Base-by-base conservation (phyloP, 2,113 vertebrate genomes). In the Alaudala cheleensis region DNA sequence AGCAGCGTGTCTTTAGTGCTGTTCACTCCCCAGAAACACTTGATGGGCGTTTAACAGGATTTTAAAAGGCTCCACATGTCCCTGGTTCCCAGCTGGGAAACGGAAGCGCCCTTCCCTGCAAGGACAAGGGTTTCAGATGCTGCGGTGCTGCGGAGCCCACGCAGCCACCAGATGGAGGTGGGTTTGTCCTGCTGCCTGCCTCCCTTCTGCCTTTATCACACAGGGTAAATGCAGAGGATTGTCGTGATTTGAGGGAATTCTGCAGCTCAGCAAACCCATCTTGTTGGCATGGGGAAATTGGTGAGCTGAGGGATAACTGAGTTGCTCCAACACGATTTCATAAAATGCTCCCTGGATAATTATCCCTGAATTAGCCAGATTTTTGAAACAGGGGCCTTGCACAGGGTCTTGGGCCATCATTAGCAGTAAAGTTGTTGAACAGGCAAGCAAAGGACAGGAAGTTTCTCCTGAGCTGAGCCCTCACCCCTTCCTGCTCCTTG, bases 1-100 rank as follows among this genome's bases (percentile, higher is more conserved):
- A 81, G 33, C 71, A 86, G 25, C 33, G 10, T 39, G 47, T 71
- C 60, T 77, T 86, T 74, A 70, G 40, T 49, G 72, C 86, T 95
- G 51, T 65, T 94, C 72, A 4, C 80, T 86, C 67, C 29, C 76
- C 76, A 91, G 81, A 86, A 91, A 78, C 17, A 62, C 82, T n/a
- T 88, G 88, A 84, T 84, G 91, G 86, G 67, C n/a, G 0, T 82
- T 86, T 56, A 88, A 90, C 56, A 77, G 86, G 90, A 16, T 26
- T 92, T 95, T 94, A 83, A 95, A 92, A 84, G 88, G 10, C 90
- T 95, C 90, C 85, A 85, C 92, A 95, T 96, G 92, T 93, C 79
- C 79, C 37, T 3, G 81, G 58, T 86, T n/a, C 90, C 34, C 90
- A 86, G 90, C 82, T 93, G 90, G 29, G 58, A 47, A 67, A 74